A percentile compares a stretch with the other conserved stretches of the same genome.
Evolutionary conservation across 2,888 invertebrate genomes (phyloP).

Genomic region (Nymphalis polychloros): DNA sequence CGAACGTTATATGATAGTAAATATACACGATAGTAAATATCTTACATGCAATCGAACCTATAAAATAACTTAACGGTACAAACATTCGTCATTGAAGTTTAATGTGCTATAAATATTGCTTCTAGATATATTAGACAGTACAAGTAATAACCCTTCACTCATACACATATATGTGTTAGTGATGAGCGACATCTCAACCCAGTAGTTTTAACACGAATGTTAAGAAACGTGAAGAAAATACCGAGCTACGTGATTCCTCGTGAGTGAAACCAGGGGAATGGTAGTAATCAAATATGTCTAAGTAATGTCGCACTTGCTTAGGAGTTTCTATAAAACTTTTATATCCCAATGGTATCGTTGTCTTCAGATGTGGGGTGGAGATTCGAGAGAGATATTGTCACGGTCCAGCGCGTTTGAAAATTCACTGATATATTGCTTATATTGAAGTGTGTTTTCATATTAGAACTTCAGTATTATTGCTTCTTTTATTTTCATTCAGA

Average conservation of each 20-base stretch:
- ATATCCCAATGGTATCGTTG: slow-evolving; percentile 10
- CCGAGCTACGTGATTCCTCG: not conserved
- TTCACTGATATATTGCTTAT: slow-evolving; percentile 20
- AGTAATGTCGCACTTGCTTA: not conserved
- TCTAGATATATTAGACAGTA: not conserved
- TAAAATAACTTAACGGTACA: not conserved
- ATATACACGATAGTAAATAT: not conserved
- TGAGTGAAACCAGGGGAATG: not conserved
- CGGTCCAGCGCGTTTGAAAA: slow-evolving; percentile 21
- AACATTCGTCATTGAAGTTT: not conserved
- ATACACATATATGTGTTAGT: too few species aligned
- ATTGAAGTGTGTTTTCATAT: slow-evolving; percentile 1
- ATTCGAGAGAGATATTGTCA: slow-evolving; percentile 20
- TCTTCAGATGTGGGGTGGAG: slow-evolving; percentile 12
- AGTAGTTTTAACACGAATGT: not conserved
- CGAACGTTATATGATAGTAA: not conserved
- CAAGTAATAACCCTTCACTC: not conserved
- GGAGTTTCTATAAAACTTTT: slow-evolving; percentile 4
- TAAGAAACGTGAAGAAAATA: not conserved
- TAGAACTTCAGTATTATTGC: slow-evolving; percentile 1
- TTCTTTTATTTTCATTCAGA: not conserved
- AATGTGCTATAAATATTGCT: not conserved
- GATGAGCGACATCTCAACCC: not conserved
- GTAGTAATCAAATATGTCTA: not conserved
- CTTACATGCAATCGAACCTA: not conserved